Base-by-base conservation (phyloP, 2,888 invertebrate genomes). In the Hemicrepidius hirtus region DNA sequence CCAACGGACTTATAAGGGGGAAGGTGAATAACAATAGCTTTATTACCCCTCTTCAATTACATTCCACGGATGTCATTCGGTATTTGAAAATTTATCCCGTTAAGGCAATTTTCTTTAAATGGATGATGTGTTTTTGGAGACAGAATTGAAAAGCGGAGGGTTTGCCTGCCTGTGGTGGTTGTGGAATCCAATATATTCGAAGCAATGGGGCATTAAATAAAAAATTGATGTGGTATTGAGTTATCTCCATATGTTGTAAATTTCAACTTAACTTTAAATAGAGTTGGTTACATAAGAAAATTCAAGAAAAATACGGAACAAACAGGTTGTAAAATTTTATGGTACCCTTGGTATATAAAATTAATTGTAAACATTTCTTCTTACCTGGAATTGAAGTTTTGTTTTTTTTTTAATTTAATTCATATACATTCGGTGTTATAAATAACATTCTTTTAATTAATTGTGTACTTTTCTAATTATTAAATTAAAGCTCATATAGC, bases 151-250 rank as follows among this genome's bases (percentile, higher is more conserved):
- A 28, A 63, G 44, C 63, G 32, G 44, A 63, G 13, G 40, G 41
- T 49, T 41, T 13, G 16, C 13, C 46, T 44, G 46, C 13, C 18
- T 28, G 13, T 18, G 63, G 32, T 49, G 44, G 46, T 18, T 46
- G 35, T 37, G 28, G 46, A 63, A 44, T 44, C 32, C 63, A 63
- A 63, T 63, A 63, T 63, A 46, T 46, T 63, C 44, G 44, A 32
- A 63, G 63, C 63, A 63, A 44, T 41, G 20, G 44, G 44, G 63
- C 63, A 32, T 32, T 32, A 63, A 63, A 63, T 63, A 41, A 63
- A 63, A 63, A 63, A 46, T 41, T 63, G 41, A 44, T 32, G 32
- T 46, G 32, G 32, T 49, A 63, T 63, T 41, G 28, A 24, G 63
- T 63, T 63, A 59, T 59, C 59, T 18, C 16, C 13, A 44, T 46